These are phyloP conservation scores for Brachyptera putata DNA, from an alignment of 2,888 invertebrate species.

Conservation along the genomic window DNA sequence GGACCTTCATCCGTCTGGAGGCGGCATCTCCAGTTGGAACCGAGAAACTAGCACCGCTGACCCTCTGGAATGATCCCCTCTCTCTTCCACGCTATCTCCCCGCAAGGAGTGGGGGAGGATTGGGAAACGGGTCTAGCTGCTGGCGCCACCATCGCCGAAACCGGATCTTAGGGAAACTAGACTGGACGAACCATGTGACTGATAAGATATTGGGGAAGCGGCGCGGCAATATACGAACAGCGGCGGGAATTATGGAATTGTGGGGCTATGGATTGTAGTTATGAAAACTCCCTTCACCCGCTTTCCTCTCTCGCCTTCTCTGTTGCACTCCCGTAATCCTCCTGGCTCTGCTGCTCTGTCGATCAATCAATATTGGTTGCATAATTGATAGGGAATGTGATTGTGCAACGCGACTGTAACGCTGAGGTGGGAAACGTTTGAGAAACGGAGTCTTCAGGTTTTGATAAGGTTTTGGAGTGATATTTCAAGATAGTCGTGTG, in stretches of 20 bases:
- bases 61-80: not conserved
- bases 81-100: not conserved
- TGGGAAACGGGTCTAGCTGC: not conserved
- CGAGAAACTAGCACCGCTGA: constrained; percentile 25
- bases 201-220: not conserved
- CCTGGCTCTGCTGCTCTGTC: too few relatives aligned
- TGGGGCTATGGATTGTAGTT: too few relatives aligned
- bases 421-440: not conserved
- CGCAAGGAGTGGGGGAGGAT: not conserved
- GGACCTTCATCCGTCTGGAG: constrained; percentile 15
- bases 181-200: not conserved
- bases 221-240: not conserved
- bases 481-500: not conserved
- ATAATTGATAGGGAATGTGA: not conserved
- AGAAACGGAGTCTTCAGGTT: not conserved
- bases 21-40: constrained; percentile 29
- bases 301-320: too few relatives aligned
- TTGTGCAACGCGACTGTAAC: not conserved
- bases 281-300: too few relatives aligned
- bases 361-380: too few relatives aligned
- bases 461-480: not conserved
- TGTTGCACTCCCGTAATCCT: too few relatives aligned
- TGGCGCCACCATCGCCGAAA: not conserved
- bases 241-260: not conserved
- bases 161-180: constrained; percentile 2